Conservation (phyloP, 2,113 vertebrate species). For the Gambusia holbrooki region DNA sequence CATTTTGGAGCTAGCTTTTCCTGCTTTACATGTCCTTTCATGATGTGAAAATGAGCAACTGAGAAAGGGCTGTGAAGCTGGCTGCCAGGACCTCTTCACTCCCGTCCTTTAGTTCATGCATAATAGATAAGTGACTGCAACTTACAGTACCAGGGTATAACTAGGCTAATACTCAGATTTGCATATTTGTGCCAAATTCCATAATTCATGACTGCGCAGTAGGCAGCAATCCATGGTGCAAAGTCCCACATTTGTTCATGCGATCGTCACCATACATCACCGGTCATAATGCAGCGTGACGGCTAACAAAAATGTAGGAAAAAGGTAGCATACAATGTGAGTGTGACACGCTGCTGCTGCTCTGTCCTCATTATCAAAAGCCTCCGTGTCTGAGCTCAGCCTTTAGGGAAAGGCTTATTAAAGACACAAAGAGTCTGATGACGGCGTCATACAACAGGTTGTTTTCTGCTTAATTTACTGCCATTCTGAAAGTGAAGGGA, state of each 20-base stretch:
- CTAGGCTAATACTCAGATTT: conserved; percentile 79
- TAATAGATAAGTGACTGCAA: conserved; percentile 80
- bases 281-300: conserved; percentile 16
- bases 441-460: conserved; percentile 41
- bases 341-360: conserved; percentile 10
- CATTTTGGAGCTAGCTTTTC: conserved; percentile 57
- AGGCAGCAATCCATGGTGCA: conserved; percentile 37
- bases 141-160: conserved; percentile 75
- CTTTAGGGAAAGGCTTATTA: conserved; percentile 56
- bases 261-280: conserved; percentile 20
- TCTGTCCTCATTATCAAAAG: conserved; percentile 61
- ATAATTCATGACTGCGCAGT: conserved; percentile 75
- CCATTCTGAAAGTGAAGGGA: conserved; percentile 57
- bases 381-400: conserved; percentile 35
- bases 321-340: conserved; percentile 40
- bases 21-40: conserved; percentile 52
- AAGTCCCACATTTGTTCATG: conserved; percentile 54
- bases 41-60: conserved; percentile 51
- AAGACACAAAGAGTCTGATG: conserved; percentile 46
- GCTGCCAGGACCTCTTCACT: conserved; percentile 67
- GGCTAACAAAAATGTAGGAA: neutral
- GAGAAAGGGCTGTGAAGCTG: conserved; percentile 46
- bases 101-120: conserved; percentile 68
- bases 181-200: conserved; percentile 76
- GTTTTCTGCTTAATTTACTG: conserved; percentile 60